phyloP scores from a whole-genome alignment of 2,888 invertebrate genomes.

The Diabrotica balteata region DNA sequence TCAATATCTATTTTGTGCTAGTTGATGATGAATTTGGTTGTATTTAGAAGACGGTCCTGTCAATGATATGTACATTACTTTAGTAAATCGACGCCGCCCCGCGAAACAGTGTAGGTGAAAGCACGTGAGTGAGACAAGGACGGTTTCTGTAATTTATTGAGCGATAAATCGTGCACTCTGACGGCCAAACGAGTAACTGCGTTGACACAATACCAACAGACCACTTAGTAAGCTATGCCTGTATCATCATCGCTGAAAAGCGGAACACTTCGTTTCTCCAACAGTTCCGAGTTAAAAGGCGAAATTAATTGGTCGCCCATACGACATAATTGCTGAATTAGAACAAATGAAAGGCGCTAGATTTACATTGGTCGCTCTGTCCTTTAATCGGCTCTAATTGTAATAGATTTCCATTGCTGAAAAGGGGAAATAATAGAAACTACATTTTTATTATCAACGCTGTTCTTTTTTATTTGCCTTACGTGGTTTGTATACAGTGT shows the following conservation, averaged over 20 bases:
- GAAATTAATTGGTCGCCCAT: conserved; percentile 25
- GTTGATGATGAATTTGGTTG: too few relatives aligned
- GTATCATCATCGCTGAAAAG: conserved; percentile 50
- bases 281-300: conserved; percentile 19
- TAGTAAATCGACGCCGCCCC: conserved; percentile 47
- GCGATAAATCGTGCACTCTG: conserved; percentile 61
- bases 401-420: too few relatives aligned
- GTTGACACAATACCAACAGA: conserved; percentile 62
- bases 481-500: too few relatives aligned
- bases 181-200: conserved; percentile 60
- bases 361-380: conserved; percentile 2
- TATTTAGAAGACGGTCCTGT: conserved; percentile 12
- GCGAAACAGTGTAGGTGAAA: conserved; percentile 36
- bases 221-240: conserved; percentile 56
- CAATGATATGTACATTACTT: conserved; percentile 55
- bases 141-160: conserved; percentile 59
- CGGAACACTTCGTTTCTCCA: conserved; percentile 43
- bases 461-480: too few relatives aligned
- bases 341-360: conserved; percentile 18
- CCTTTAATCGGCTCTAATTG: neutral
- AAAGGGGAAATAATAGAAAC: too few relatives aligned
- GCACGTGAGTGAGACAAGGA: conserved; percentile 48
- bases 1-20: too few relatives aligned
- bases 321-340: conserved; percentile 26
- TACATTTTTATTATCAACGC: too few relatives aligned